These are phyloP conservation scores for Brachionus rubens DNA, from an alignment of 1,140 invertebrate genomes.

Conservation along the genomic window DNA sequence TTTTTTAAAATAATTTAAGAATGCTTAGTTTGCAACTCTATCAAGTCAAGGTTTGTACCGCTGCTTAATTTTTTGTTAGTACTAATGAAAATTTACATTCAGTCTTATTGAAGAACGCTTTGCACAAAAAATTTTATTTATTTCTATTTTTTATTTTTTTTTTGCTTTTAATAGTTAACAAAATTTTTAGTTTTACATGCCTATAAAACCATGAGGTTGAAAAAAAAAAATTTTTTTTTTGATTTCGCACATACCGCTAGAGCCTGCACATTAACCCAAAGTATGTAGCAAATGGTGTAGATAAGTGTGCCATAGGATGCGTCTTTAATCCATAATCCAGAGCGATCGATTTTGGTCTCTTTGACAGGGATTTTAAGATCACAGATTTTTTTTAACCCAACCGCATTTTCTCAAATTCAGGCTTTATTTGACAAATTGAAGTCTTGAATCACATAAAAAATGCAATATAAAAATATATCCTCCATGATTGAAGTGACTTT, in stretches of 20 bases:
- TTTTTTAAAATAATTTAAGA: background rate
- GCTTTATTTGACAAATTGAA: background rate
- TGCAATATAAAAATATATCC: background rate
- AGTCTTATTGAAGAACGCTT: too few relatives aligned
- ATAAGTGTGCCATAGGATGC: background rate
- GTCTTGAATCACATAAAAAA: background rate
- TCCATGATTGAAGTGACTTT: conserved; percentile 32
- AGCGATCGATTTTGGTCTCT: background rate
- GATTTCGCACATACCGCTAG: conserved; percentile 12
- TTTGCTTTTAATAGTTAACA: background rate
- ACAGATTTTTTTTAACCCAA: background rate
- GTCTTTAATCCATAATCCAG: background rate
- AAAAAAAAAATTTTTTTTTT: background rate
- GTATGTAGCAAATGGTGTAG: conserved; percentile 26
- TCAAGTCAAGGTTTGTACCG: conserved; percentile 36
- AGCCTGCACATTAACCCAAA: background rate
- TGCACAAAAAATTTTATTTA: background rate
- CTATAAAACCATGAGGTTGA: too few relatives aligned
- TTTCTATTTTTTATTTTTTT: background rate
- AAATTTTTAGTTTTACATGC: too few relatives aligned
- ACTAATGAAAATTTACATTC: conserved; percentile 24
- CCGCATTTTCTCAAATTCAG: conserved; percentile 23
- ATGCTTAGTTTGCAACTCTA: conserved; percentile 38
- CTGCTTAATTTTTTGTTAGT: conserved; percentile 5
- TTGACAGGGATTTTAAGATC: background rate